Base-by-base conservation (phyloP, 2,797 vertebrate genomes). In the Phrynocephalus vlangalii region DNA sequence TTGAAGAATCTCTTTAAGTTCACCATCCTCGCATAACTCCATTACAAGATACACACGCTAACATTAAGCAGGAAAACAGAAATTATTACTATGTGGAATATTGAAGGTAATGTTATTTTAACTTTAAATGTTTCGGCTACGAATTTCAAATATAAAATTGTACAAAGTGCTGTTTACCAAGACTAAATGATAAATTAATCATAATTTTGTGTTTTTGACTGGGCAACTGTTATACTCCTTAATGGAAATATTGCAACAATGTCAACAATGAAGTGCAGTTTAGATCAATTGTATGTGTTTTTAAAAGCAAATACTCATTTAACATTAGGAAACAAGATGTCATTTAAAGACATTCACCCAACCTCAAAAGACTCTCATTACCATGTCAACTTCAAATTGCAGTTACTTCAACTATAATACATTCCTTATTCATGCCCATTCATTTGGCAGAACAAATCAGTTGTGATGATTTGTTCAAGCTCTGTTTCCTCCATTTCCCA, bases 21-120 rank as follows among this genome's bases (percentile, higher is more conserved):
- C 97, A 85, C 97, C 98, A 90, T 97, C 96, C 87, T 97, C 96
- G 87, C 98, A 98, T 88, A 98, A 96, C 91, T 98, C 98, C 89
- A 97, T 97, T 92, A 98, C 97, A 94, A 99, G 97, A 95, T 97
- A 98, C 92, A 97, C 97, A 95, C 93, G 96, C 98, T 99, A 95
- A 87, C 44, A 92, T 90, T 94, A 92, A 79, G 79, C 83, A 84
- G 95, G 60, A 52, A 50, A 80, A 88, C 56, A 79, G 26, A 87
- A 67, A 7, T 44, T 81, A 60, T 80, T 63, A 87, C 71, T 66
- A 28, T 82, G 18, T 77, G 72, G 71, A 88, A 56, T 48, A 88
- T 82, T 88, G 20, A 90, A 71, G 38, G 84, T n/a, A 88, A 9
- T 66, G 11, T 9, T 82, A 85, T 83, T 84, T 77, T 28, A 87